Base-by-base conservation (phyloP, 1,140 invertebrate genomes). In the Himalopsyche phryganea region DNA sequence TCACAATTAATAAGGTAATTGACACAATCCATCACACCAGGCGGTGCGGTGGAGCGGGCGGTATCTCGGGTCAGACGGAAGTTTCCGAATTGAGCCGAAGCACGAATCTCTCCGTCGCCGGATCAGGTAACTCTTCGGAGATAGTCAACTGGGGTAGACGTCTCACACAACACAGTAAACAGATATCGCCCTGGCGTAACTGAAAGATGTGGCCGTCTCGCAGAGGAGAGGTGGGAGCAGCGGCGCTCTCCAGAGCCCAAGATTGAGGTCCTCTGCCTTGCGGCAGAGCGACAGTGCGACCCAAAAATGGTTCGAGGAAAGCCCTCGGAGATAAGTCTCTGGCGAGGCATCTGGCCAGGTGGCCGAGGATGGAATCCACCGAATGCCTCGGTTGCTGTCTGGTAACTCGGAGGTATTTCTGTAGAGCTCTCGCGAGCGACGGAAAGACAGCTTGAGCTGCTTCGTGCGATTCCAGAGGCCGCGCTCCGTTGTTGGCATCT, bases 361-460 rank as follows among this genome's bases (percentile, higher is more conserved):
- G 94, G 6, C 78, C 80, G 28, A 86, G 66, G 60, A 98, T 96
- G 9, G 90, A 88, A 67, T 98, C 95, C 58, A 96, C 92, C 0
- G 92, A 91, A 72, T 98, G 96, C 48, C 92, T 80, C 0, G 95
- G 94, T 69, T 98, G 96, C 69, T 98, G 96, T 1, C 96, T 75
- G 0, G 96, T 98, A 1, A 98, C 89, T 17, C 96, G 82, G 38
- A 99, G 77, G 75, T 96, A 98, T 74, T 98, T 98, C 75, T 98
- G 96, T 48, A 99, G 78, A 1, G 96, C 90, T 48, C 94, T 82
- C 0, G 95, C 92, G 81, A 98, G 88, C 0, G 94, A 96, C 4
- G 95, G 95, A 71, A 98, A 98, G 14, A 98, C 92, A 0, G 96
- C 93, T 69, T 97, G 92, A 0, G 96, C 96, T 11, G 96, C 95